Conservation (phyloP, 64 coral and sea anemone species). For the Catalaphyllia jardinei region DNA sequence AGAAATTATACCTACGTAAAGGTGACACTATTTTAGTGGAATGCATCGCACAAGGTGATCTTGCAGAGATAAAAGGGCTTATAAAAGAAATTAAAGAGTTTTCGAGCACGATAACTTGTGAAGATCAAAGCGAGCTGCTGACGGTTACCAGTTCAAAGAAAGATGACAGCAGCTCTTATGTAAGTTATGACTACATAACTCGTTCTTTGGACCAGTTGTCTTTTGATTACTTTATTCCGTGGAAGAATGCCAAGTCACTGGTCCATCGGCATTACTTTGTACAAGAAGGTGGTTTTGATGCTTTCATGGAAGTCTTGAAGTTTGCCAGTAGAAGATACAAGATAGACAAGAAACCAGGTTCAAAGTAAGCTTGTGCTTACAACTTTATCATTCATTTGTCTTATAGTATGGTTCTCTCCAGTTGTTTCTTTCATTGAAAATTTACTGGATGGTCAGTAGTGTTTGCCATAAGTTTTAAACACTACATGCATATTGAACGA, state of each 20-base stretch:
- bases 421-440: too few relatives aligned
- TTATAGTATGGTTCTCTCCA: too few relatives aligned
- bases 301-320: slow-evolving; percentile 78
- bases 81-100: slow-evolving; percentile 66
- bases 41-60: slow-evolving; percentile 57
- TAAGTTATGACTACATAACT: slow-evolving; percentile 61
- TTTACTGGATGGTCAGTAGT: too few relatives aligned
- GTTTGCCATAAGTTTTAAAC: too few relatives aligned
- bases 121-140: slow-evolving; percentile 36
- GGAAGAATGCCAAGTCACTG: slow-evolving; percentile 71
- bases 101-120: neutral
- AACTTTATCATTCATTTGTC: neutral
- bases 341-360: slow-evolving; percentile 18
- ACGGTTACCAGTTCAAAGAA: slow-evolving; percentile 1
- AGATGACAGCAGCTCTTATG: neutral
- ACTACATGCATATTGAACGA: too few relatives aligned
- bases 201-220: slow-evolving; percentile 67
- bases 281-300: slow-evolving; percentile 88
- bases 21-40: slow-evolving; percentile 63
- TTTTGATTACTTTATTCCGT: slow-evolving; percentile 87
- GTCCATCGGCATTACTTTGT: slow-evolving; percentile 91
- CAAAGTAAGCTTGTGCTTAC: slow-evolving; percentile 40
- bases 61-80: slow-evolving; percentile 59
- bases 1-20: slow-evolving; percentile 71
- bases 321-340: slow-evolving; percentile 75